Evolutionary conservation across 1,140 invertebrate genomes (phyloP).

Genomic region (Bombus pascuorum): DNA sequence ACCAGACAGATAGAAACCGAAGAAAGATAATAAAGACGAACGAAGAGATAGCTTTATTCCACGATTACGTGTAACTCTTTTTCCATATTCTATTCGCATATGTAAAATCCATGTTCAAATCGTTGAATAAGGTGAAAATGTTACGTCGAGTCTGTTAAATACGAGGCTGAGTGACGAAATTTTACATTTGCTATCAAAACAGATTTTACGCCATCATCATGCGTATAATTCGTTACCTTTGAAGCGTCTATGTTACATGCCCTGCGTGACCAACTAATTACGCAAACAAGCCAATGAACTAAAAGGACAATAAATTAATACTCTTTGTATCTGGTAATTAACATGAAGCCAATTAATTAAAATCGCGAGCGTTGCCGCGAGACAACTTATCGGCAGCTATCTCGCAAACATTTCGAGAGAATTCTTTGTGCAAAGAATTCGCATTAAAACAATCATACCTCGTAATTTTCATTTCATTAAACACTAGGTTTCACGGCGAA

Average conservation of each 20-base stretch:
- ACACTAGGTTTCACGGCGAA: too few relatives aligned
- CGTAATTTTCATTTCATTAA: too few relatives aligned
- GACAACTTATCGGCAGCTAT: not conserved
- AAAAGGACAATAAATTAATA: constrained; percentile 55
- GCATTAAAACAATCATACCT: too few relatives aligned
- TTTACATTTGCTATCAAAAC: not conserved
- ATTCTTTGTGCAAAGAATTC: not conserved
- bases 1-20: too few relatives aligned
- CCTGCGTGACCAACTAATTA: constrained; percentile 52
- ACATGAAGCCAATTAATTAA: constrained; percentile 11
- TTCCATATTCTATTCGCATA: not conserved
- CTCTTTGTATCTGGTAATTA: constrained; percentile 23
- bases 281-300: constrained; percentile 28
- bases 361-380: not conserved
- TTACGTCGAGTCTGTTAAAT: not conserved
- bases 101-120: not conserved
- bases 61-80: too few relatives aligned
- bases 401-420: not conserved
- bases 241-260: constrained; percentile 39
- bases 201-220: not conserved
- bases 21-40: too few relatives aligned
- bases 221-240: constrained; percentile 36
- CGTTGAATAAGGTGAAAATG: not conserved
- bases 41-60: too few relatives aligned
- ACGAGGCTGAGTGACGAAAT: not conserved